phyloP scores from a whole-genome alignment of 2,113 vertebrate species.

The Chaetorhynchus papuensis region DNA sequence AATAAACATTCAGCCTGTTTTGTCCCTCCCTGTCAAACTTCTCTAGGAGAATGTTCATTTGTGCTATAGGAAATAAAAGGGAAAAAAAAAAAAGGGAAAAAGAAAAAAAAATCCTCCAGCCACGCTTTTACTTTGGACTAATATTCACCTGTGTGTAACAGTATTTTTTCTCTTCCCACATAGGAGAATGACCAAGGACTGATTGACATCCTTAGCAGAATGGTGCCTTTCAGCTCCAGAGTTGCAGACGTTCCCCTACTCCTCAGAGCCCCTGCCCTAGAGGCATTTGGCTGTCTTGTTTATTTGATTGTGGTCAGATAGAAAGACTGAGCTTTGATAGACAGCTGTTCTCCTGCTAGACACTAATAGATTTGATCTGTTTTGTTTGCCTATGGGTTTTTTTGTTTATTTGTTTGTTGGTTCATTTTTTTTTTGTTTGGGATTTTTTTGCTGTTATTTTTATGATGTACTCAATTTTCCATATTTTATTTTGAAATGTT shows the following conservation, averaged over 20 bases:
- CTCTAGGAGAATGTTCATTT: neutral
- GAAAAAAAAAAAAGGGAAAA: neutral
- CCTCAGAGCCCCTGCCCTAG: neutral
- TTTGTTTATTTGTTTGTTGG: neutral
- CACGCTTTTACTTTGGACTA: neutral
- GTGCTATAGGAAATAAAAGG: neutral
- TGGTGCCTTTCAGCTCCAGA: neutral
- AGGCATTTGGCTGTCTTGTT: neutral
- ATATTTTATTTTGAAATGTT: neutral
- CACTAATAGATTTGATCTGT: neutral
- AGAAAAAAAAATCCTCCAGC: neutral
- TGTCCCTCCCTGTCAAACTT: neutral
- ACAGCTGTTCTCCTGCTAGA: neutral
- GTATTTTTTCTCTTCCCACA: neutral
- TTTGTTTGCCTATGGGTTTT: neutral
- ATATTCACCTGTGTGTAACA: neutral
- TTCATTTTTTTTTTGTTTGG: neutral
- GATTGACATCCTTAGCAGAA: slow-evolving; percentile 3
- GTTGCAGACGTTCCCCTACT: neutral
- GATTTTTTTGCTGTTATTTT: neutral
- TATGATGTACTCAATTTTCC: neutral
- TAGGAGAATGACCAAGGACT: neutral
- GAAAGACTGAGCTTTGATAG: slow-evolving; percentile 6
- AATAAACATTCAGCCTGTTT: neutral
- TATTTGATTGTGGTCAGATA: slow-evolving; percentile 28